Evolutionary conservation across 2,113 vertebrate species (phyloP).

Genomic region (Spheniscus mendiculus): DNA sequence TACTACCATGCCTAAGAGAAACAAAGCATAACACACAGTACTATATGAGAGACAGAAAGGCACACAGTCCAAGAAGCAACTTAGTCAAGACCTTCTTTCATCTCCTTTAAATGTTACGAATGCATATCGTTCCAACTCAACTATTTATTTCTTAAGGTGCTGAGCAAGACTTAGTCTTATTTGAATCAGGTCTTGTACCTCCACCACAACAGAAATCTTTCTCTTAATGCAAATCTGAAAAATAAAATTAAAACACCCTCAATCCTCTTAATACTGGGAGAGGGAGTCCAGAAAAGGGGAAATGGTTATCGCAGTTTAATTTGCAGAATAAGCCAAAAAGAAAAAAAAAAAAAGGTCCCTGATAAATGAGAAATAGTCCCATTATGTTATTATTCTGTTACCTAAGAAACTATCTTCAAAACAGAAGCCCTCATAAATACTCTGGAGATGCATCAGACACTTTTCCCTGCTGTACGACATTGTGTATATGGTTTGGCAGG

Average conservation of each 20-base stretch:
- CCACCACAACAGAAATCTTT: not conserved
- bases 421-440: constrained; percentile 88
- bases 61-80: not conserved
- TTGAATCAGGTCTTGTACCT: not conserved
- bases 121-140: constrained; percentile 29
- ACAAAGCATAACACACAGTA: constrained; percentile 2
- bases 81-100: constrained; percentile 38
- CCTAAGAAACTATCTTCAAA: constrained; percentile 90
- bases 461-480: constrained; percentile 69
- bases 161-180: not conserved
- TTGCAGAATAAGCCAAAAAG: constrained; percentile 65
- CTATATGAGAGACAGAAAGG: constrained; percentile 15
- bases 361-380: constrained; percentile 76
- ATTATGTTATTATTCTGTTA: constrained; percentile 82
- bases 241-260: not conserved
- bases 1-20: constrained; percentile 39
- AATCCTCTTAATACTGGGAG: not conserved
- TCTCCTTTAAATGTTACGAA: not conserved
- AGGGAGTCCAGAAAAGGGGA: not conserved
- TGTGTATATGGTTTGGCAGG: constrained; percentile 81
- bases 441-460: constrained; percentile 82
- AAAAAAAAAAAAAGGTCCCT: not conserved
- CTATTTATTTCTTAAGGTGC: constrained; percentile 39
- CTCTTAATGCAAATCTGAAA: not conserved
- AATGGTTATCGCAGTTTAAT: constrained; percentile 58